Base-by-base conservation (phyloP, 1,140 invertebrate genomes). In the Anagrus nilaparvatae region DNA sequence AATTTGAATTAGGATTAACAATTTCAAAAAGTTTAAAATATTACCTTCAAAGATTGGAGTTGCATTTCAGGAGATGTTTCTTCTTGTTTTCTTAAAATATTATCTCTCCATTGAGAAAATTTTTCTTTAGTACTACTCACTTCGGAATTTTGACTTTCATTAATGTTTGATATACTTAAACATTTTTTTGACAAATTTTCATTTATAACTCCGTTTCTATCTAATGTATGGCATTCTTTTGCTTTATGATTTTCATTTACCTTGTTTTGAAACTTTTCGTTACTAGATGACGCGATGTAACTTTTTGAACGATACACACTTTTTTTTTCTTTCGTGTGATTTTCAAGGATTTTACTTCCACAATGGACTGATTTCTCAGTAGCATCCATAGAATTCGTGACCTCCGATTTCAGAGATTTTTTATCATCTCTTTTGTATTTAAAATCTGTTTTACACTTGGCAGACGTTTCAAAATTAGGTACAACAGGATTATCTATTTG, bases 71-170 rank as follows among this genome's bases (percentile, higher is more conserved):
- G 54, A 16, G 55, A 55, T 13, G 55, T 39, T 35, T 59, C 54
- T 23, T 63, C 55, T 21, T 61, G 58, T 3, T 49, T 54, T 28
- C 57, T 63, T 17, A 65, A 30, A 33, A 59, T 59, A 28, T 62
- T 60, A 0, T 67, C 60, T 20, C 61, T 52, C 61, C 62, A 65
- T 10, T 64, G 59, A 1, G 61, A 58, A 27, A 63, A 67, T 14
- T 62, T 64, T 10, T 61, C 61, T 7, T 59, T 55, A 27, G 30
- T 49, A 18, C 30, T 50, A 1, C 49, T 18, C 2, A 34, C 37
- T 12, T 55, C 55, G 6, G 52, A 49, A 19, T 48, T 54, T 31
- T 51, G 28, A 34, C 38, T 53, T 6, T 46, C 45, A 21, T 42
- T 39, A 2, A 46, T 16, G 10, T 47, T 47, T 10, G 34, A 28